phyloP scores from a whole-genome alignment of 1,140 invertebrate species.

The Diuraphis noxia region DNA sequence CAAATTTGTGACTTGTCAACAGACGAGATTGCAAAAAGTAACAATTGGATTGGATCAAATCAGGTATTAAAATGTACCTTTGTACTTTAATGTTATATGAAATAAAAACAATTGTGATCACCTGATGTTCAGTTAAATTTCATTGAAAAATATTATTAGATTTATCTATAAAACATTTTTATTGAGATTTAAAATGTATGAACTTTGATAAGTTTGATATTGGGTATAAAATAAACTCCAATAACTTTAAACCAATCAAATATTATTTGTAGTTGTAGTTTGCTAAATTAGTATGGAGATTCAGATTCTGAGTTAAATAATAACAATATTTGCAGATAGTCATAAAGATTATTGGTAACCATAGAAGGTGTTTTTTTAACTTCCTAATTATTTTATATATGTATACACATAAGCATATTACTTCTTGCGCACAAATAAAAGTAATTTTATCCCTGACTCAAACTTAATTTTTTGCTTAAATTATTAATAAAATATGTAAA shows the following conservation, averaged over 20 bases:
- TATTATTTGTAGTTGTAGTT: no score
- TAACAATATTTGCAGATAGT: background rate
- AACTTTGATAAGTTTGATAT: background rate
- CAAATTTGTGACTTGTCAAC: constrained; percentile 74
- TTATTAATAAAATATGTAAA: no score
- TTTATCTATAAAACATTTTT: background rate
- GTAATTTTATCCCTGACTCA: no score
- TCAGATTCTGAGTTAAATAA: background rate
- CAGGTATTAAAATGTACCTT: constrained; percentile 59
- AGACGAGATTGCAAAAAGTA: constrained; percentile 67
- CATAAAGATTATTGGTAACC: background rate
- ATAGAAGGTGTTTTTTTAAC: no score
- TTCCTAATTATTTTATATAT: no score
- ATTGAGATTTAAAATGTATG: background rate
- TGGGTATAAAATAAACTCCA: background rate
- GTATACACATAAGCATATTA: no score
- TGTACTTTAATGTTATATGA: background rate
- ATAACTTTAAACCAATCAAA: background rate
- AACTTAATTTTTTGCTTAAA: no score
- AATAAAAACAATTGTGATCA: background rate
- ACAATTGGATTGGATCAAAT: constrained; percentile 73
- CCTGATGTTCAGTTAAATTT: background rate
- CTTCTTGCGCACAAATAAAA: no score
- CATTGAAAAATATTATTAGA: no score
- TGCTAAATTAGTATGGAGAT: background rate